Conservation (phyloP, 1,140 invertebrate genomes). For the Venturia canescens region DNA sequence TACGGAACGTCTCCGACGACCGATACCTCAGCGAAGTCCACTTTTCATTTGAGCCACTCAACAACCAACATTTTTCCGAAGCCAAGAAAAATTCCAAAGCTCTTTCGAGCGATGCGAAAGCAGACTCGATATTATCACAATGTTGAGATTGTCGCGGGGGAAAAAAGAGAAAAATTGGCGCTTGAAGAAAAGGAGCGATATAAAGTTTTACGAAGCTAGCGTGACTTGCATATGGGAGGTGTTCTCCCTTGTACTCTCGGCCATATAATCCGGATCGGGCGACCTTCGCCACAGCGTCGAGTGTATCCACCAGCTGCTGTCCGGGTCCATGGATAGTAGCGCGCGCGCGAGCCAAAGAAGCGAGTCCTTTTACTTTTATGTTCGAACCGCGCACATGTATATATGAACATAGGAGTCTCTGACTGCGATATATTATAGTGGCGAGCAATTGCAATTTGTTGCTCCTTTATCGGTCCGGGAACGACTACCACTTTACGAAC, state of each 20-base stretch:
- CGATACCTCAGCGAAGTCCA: no score
- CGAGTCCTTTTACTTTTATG: slow-evolving; percentile 24
- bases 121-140: no score
- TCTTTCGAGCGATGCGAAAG: no score
- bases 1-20: no score
- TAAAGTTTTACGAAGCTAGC: slow-evolving; percentile 54
- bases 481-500: slow-evolving; percentile 34
- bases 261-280: slow-evolving; percentile 34
- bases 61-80: no score
- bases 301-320: slow-evolving; percentile 45
- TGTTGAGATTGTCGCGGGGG: background rate
- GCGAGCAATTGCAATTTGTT: slow-evolving; percentile 50
- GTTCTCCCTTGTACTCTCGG: background rate
- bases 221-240: slow-evolving; percentile 58
- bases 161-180: slow-evolving; percentile 7
- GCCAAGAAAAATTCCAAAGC: no score
- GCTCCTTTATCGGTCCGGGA: slow-evolving; percentile 40
- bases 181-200: slow-evolving; percentile 15
- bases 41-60: no score
- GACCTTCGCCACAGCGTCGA: slow-evolving; percentile 38
- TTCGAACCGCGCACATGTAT: background rate
- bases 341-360: slow-evolving; percentile 27
- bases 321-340: slow-evolving; percentile 23
- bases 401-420: background rate
- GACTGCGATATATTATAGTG: slow-evolving; percentile 21